These are phyloP conservation scores for Drosophila picticornis DNA, from an alignment of 2,888 invertebrate species.

Conservation along the genomic window DNA sequence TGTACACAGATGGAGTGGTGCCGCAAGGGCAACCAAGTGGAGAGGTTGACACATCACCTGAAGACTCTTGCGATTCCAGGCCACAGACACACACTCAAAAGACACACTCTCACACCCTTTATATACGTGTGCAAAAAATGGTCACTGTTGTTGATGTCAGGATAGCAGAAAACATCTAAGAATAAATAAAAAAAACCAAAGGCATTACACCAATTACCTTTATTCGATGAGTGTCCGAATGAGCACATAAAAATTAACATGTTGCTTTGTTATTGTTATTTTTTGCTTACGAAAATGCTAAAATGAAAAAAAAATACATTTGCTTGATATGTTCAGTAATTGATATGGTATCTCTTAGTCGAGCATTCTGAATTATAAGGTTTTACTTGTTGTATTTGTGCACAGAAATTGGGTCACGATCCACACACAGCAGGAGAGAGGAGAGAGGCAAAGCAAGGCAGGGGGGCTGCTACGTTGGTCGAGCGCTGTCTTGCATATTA, in stretches of 20 bases:
- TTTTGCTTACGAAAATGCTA: too few species aligned
- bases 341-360: neutral
- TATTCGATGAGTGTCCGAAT: neutral
- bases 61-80: constrained; percentile 58
- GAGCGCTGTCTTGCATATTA: constrained; percentile 38
- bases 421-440: constrained; percentile 32
- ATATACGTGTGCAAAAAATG: neutral
- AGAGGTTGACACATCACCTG: constrained; percentile 47
- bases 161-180: neutral
- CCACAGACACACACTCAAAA: constrained; percentile 22
- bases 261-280: neutral
- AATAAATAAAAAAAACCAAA: neutral
- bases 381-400: constrained; percentile 54
- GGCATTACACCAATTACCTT: neutral
- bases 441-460: neutral
- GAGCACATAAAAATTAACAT: neutral
- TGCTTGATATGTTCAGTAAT: neutral
- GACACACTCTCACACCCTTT: constrained; percentile 12
- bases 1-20: constrained; percentile 32
- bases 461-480: constrained; percentile 26
- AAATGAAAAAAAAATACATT: neutral
- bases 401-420: constrained; percentile 79
- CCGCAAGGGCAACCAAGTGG: neutral
- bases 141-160: neutral
- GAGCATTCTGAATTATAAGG: neutral